Conservation (phyloP, 2,888 invertebrate genomes). For the Reticulitermes lucifugus region DNA sequence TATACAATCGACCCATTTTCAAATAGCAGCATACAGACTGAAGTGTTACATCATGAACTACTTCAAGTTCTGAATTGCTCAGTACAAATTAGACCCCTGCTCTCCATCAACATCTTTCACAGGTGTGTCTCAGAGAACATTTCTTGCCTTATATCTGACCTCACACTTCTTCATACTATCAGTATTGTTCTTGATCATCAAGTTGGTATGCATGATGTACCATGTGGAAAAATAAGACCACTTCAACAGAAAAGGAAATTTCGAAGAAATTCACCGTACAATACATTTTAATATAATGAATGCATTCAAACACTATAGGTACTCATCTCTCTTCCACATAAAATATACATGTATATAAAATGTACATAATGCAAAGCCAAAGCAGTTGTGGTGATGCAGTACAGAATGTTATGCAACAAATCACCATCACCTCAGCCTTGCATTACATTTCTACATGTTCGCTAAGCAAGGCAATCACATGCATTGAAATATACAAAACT, state of each 20-base stretch:
- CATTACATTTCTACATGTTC: background rate
- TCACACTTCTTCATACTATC: background rate
- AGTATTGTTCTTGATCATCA: background rate
- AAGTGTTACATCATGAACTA: no score
- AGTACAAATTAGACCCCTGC: no score
- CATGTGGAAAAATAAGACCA: background rate
- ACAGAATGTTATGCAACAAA: background rate
- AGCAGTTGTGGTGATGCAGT: background rate
- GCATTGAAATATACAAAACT: slow-evolving; percentile 44
- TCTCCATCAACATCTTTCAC: background rate
- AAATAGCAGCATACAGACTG: no score
- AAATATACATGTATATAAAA: slow-evolving; percentile 5
- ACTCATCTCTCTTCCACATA: slow-evolving; percentile 13
- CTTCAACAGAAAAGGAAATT: background rate
- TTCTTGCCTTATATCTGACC: background rate
- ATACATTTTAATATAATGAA: background rate
- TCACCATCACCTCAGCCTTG: slow-evolving; percentile 19
- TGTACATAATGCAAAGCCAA: slow-evolving; percentile 15
- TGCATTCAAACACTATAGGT: background rate
- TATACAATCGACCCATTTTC: no score
- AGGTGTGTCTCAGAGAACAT: background rate
- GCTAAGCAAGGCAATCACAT: slow-evolving; percentile 43
- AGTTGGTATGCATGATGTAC: background rate
- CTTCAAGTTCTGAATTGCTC: no score
- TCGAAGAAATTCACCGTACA: background rate